A percentile compares a stretch with the other conserved stretches of the same genome.
These are phyloP conservation scores for Taxidea taxus DNA, from an alignment of 2,113 vertebrate species.

Conservation along the genomic window DNA sequence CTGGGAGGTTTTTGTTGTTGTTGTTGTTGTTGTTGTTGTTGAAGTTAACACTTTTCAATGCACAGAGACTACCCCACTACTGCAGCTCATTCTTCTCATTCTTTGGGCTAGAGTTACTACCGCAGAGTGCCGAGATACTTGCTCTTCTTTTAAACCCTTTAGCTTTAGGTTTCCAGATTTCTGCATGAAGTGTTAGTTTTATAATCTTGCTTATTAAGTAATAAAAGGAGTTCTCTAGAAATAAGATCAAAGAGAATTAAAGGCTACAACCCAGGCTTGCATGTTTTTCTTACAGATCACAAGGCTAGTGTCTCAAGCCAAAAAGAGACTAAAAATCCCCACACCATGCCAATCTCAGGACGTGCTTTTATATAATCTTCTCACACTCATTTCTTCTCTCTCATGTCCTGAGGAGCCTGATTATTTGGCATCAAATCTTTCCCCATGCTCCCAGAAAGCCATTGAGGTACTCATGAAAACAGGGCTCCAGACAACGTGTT, in stretches of 20 bases:
- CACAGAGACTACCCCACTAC: rapidly evolving
- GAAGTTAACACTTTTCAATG: not conserved
- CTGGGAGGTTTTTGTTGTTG: not conserved
- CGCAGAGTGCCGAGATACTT: not conserved
- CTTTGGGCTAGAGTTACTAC: not conserved
- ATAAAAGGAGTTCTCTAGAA: not conserved
- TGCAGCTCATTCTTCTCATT: not conserved
- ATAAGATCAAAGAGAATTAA: not conserved
- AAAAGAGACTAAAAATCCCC: not conserved
- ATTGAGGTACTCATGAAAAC: not conserved
- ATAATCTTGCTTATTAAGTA: not conserved
- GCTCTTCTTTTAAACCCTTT: not conserved
- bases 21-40: not conserved
- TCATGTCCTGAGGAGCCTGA: not conserved
- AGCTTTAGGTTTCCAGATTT: not conserved
- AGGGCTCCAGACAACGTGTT: not conserved
- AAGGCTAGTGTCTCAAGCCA: not conserved
- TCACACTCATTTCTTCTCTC: not conserved
- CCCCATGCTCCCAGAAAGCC: not conserved
- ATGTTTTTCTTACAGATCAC: not conserved
- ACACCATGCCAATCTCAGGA: not conserved
- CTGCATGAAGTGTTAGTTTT: not conserved
- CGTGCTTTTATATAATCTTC: not conserved
- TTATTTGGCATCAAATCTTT: not conserved
- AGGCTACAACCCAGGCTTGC: not conserved